Percentiles rank a stretch among this genome's conserved stretches.
Evolutionary conservation across 2,113 vertebrate genomes (phyloP).

Genomic region (Urocynchramus pylzowi): DNA sequence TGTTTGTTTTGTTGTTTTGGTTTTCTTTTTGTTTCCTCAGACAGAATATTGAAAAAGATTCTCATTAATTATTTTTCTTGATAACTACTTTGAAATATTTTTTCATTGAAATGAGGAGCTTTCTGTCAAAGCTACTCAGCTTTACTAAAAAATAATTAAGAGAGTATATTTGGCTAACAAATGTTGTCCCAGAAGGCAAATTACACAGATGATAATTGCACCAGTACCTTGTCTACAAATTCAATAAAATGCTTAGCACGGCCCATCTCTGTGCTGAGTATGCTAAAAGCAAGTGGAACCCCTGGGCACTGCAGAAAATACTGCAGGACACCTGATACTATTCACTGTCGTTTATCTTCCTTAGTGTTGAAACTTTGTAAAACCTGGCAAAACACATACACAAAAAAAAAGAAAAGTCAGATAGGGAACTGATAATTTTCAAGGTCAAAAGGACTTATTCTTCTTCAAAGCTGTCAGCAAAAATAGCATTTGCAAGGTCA

Average conservation of each 20-base stretch:
- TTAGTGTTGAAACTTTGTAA: slow-evolving; percentile 41
- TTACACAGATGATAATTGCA: slow-evolving; percentile 3
- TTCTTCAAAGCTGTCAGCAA: slow-evolving; percentile 15
- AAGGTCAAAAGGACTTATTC: background rate
- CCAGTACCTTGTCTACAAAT: slow-evolving; percentile 29
- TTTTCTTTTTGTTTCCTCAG: background rate
- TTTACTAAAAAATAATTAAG: background rate
- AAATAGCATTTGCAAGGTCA: background rate
- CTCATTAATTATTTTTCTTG: background rate
- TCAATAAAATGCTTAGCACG: slow-evolving; percentile 29
- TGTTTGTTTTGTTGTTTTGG: background rate
- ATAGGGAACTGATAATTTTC: background rate
- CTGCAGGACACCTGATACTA: slow-evolving; percentile 1
- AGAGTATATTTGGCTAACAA: background rate
- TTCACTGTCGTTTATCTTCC: slow-evolving; percentile 48
- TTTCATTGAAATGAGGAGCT: background rate
- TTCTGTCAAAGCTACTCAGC: background rate
- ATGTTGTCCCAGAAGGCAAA: slow-evolving; percentile 3
- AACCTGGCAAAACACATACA: slow-evolving; percentile 5
- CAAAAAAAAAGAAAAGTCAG: background rate
- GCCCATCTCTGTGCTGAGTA: background rate
- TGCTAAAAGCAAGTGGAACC: slow-evolving; percentile 7
- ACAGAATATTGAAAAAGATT: background rate
- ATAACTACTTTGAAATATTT: background rate
- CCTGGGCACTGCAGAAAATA: background rate